These are phyloP conservation scores for Patella pellucida DNA, from an alignment of 2,888 invertebrate genomes.

Conservation along the genomic window DNA sequence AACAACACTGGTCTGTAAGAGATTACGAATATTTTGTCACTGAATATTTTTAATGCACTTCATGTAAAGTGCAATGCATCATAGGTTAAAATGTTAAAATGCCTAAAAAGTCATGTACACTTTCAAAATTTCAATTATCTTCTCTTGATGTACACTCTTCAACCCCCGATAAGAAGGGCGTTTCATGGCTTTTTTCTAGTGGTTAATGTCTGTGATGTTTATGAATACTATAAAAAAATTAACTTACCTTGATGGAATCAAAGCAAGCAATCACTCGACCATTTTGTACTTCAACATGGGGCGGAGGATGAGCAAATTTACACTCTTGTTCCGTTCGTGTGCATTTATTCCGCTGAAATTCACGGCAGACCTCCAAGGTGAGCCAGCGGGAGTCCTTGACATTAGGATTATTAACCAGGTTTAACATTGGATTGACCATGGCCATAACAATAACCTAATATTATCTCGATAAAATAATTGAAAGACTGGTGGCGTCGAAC, in stretches of 20 bases:
- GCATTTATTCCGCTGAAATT: slow-evolving; percentile 99
- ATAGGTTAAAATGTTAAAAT: too few relatives aligned
- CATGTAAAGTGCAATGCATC: too few relatives aligned
- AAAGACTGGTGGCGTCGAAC: slow-evolving; percentile 1
- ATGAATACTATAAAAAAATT: neutral
- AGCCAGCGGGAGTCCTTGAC: slow-evolving; percentile 98
- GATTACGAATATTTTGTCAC: too few relatives aligned
- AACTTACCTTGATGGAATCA: slow-evolving; percentile 99
- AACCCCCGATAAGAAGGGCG: too few relatives aligned
- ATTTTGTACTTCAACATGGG: slow-evolving; percentile 99
- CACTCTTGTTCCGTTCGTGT: slow-evolving; percentile 96
- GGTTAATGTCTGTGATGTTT: neutral
- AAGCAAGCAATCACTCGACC: slow-evolving; percentile 99
- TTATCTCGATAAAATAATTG: slow-evolving; percentile 15
- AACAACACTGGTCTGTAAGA: too few relatives aligned
- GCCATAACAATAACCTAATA: slow-evolving; percentile 49
- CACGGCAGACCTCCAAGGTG: slow-evolving; percentile 96
- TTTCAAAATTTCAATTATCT: too few relatives aligned
- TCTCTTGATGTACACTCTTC: too few relatives aligned
- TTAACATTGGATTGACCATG: slow-evolving; percentile 57
- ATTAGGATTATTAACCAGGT: slow-evolving; percentile 50
- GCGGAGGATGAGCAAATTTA: slow-evolving; percentile 99
- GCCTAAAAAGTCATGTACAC: too few relatives aligned
- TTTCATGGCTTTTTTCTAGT: too few relatives aligned
- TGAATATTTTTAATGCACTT: too few relatives aligned